These are phyloP conservation scores for Champsocephalus gunnari DNA, from an alignment of 2,797 vertebrate genomes.

Conservation along the genomic window DNA sequence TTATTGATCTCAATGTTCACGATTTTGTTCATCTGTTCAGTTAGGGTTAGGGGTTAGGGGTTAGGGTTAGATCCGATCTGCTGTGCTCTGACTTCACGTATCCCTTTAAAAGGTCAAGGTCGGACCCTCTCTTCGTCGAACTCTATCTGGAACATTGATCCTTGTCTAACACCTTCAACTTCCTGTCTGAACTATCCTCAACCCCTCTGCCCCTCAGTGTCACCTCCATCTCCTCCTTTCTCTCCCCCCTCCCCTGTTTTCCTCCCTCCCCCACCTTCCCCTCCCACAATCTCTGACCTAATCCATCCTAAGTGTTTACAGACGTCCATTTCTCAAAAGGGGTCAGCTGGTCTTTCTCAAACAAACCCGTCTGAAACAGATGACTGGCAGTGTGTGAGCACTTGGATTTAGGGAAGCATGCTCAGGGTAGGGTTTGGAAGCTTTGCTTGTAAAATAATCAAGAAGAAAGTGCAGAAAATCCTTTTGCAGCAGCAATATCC, in stretches of 20 bases:
- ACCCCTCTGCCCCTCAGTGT: conserved; percentile 15
- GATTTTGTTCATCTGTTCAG: no score
- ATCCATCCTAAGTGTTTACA: conserved; percentile 82
- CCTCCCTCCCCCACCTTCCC: conserved; percentile 22
- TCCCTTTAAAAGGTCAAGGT: conserved; percentile 31
- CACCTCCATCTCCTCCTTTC: conserved; percentile 45
- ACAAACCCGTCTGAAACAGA: conserved; percentile 56
- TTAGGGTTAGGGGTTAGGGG: no score
- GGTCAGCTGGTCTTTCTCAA: conserved; percentile 77
- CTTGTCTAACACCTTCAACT: conserved; percentile 26
- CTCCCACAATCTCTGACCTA: conserved; percentile 61
- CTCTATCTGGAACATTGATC: conserved; percentile 29
- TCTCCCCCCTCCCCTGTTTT: not conserved
- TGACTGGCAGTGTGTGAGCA: conserved; percentile 27
- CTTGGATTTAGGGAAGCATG: conserved; percentile 6
- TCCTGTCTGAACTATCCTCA: conserved; percentile 6
- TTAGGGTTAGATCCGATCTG: no score
- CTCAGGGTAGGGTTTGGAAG: not conserved
- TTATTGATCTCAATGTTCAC: not conserved
- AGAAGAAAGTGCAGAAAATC: conserved; percentile 1
- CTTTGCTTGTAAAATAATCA: conserved; percentile 5
- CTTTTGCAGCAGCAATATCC: not conserved
- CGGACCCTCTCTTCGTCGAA: conserved; percentile 37
- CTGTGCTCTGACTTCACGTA: not conserved
- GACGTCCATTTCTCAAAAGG: conserved; percentile 59